Percentiles rank a stretch among this genome's conserved stretches.
These are phyloP conservation scores for Lepeophtheirus nordmannii DNA, from an alignment of 2,888 invertebrate genomes.

Conservation along the genomic window DNA sequence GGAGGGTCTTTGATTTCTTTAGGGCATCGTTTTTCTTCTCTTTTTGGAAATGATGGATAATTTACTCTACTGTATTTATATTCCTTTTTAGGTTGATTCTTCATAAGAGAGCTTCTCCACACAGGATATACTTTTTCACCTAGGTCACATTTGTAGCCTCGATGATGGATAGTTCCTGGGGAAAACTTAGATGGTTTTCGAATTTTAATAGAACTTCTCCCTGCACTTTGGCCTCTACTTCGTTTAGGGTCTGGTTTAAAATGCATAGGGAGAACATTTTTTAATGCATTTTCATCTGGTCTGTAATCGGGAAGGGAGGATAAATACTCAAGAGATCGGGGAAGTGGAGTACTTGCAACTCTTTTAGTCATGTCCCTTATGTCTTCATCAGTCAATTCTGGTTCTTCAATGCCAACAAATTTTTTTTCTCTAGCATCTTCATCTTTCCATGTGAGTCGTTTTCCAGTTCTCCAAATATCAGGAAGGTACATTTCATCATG, in stretches of 20 bases:
- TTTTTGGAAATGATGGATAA: conserved; percentile 42
- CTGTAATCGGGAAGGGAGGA: conserved; percentile 21
- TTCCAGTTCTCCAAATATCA: conserved; percentile 13
- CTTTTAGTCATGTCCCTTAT: conserved; percentile 11
- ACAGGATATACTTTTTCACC: conserved; percentile 7
- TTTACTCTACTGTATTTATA: neutral
- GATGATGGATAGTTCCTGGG: conserved; percentile 9
- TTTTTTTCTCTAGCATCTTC: conserved; percentile 18
- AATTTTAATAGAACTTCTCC: neutral
- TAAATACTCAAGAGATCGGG: conserved; percentile 15
- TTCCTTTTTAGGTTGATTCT: neutral
- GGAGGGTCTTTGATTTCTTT: conserved; percentile 50
- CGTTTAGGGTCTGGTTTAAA: neutral
- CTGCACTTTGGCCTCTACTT: neutral
- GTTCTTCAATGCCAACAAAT: conserved; percentile 10
- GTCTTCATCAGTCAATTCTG: conserved; percentile 14
- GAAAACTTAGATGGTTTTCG: conserved; percentile 19
- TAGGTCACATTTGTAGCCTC: conserved; percentile 19
- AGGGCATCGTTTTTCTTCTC: conserved; percentile 55
- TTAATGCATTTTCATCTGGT: neutral
- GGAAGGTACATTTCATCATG: conserved; percentile 20
- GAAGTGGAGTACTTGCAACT: conserved; percentile 3
- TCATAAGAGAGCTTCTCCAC: conserved; percentile 9
- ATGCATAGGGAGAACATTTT: neutral
- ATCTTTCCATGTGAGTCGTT: conserved; percentile 20